Evolutionary conservation across 2,888 invertebrate species (phyloP).

Genomic region (Hypolimnas misippus): DNA sequence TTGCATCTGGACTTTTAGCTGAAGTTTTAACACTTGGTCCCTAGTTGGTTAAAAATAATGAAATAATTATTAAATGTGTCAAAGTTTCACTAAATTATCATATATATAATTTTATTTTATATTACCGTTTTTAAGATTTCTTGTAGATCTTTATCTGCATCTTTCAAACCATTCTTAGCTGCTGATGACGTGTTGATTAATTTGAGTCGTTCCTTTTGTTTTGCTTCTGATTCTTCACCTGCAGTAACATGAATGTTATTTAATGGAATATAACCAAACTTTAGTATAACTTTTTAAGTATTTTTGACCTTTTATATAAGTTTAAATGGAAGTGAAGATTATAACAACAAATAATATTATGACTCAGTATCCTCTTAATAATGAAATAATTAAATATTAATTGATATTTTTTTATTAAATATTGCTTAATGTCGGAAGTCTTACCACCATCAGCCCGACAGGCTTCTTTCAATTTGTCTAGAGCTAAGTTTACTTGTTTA

Average conservation of each 20-base stretch:
- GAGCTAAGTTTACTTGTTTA: conserved; percentile 9
- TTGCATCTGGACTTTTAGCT: background rate
- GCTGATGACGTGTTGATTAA: conserved; percentile 45
- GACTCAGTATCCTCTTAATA: too few species aligned
- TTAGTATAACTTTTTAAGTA: too few species aligned
- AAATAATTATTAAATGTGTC: background rate
- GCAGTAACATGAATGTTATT: background rate
- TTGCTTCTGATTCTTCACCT: conserved; percentile 13
- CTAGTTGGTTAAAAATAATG: background rate
- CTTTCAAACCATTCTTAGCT: conserved; percentile 45
- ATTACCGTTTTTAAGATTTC: conserved; percentile 6
- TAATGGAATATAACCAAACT: too few species aligned
- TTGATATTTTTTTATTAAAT: too few species aligned
- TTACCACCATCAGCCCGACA: conserved; percentile 22
- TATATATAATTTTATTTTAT: background rate
- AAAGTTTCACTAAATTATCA: background rate
- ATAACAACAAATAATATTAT: background rate
- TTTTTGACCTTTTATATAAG: too few species aligned
- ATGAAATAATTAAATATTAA: too few species aligned
- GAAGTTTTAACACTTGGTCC: background rate
- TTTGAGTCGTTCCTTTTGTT: conserved; percentile 45
- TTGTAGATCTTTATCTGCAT: conserved; percentile 49
- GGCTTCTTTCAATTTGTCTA: conserved; percentile 19
- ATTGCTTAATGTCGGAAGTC: too few species aligned
- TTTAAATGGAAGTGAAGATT: too few species aligned